Conservation (phyloP, 2,797 vertebrate genomes). For the Phoebastria nigripes region DNA sequence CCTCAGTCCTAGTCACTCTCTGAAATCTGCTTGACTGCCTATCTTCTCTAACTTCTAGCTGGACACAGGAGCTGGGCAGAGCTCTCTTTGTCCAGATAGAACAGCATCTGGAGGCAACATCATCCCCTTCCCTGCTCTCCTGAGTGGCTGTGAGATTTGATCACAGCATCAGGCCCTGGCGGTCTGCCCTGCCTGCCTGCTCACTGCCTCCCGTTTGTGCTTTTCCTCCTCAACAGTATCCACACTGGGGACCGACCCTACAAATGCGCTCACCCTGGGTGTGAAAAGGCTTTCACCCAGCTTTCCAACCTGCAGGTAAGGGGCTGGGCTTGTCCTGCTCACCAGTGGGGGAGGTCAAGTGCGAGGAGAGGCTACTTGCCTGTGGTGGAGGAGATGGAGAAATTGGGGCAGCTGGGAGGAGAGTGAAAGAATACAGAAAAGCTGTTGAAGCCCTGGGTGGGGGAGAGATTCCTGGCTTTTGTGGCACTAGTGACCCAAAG, state of each 20-base stretch:
- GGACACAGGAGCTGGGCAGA: slow-evolving; percentile 9
- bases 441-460: background rate
- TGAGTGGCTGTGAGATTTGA: background rate
- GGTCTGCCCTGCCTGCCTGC: background rate
- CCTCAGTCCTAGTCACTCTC: background rate
- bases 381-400: background rate
- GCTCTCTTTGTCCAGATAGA: slow-evolving; percentile 35
- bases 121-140: background rate
- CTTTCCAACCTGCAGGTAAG: slow-evolving; percentile 97
- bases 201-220: slow-evolving; percentile 44
- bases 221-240: slow-evolving; percentile 83
- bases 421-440: background rate
- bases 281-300: slow-evolving; percentile 98
- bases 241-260: slow-evolving; percentile 98
- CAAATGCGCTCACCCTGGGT: slow-evolving; percentile 93
- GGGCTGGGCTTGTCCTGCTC: background rate
- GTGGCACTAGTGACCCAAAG: background rate
- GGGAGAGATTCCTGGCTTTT: background rate
- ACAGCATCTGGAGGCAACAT: slow-evolving; percentile 10
- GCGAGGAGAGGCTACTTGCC: background rate
- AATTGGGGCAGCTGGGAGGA: background rate
- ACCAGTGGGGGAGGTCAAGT: accelerated
- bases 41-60: slow-evolving; percentile 18
- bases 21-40: slow-evolving; percentile 3
- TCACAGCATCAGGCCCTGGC: slow-evolving; percentile 13